These are phyloP conservation scores for Leptosomus discolor DNA, from an alignment of 2,113 vertebrate species.

Conservation along the genomic window DNA sequence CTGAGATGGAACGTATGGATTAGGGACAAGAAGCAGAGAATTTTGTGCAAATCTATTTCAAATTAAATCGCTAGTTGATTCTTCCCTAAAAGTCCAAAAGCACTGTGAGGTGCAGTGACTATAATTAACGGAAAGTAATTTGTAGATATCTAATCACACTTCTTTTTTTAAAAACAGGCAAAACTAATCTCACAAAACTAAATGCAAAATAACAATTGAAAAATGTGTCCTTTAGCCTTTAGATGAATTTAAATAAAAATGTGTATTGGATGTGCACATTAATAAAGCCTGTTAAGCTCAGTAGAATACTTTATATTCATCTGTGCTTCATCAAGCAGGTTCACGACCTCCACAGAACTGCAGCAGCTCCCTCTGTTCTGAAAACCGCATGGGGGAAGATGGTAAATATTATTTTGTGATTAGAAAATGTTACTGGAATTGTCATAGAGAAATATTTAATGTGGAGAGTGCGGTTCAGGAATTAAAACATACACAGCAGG, in stretches of 20 bases:
- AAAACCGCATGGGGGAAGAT: conserved; percentile 59
- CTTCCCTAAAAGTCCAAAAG: neutral
- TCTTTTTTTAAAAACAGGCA: conserved; percentile 35
- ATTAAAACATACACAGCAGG: conserved; percentile 57
- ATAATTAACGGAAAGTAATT: conserved; percentile 70
- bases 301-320: conserved; percentile 76
- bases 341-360: conserved; percentile 70
- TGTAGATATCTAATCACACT: conserved; percentile 52
- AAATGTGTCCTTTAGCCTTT: conserved; percentile 71
- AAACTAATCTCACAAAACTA: conserved; percentile 70
- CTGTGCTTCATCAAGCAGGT: conserved; percentile 77
- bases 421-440: conserved; percentile 77
- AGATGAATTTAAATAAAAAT: conserved; percentile 76
- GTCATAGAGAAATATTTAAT: conserved; percentile 66
- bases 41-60: conserved; percentile 33
- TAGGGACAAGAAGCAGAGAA: neutral
- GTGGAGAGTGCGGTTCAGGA: conserved; percentile 48
- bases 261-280: conserved; percentile 66
- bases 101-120: conserved; percentile 9
- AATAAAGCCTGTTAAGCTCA: conserved; percentile 73
- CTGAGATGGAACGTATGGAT: neutral
- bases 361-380: conserved; percentile 70
- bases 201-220: conserved; percentile 77
- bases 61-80: conserved; percentile 55
- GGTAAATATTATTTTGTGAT: conserved; percentile 76